Evolutionary conservation across 2,113 vertebrate species (phyloP).

Genomic region (Axis porcinus): DNA sequence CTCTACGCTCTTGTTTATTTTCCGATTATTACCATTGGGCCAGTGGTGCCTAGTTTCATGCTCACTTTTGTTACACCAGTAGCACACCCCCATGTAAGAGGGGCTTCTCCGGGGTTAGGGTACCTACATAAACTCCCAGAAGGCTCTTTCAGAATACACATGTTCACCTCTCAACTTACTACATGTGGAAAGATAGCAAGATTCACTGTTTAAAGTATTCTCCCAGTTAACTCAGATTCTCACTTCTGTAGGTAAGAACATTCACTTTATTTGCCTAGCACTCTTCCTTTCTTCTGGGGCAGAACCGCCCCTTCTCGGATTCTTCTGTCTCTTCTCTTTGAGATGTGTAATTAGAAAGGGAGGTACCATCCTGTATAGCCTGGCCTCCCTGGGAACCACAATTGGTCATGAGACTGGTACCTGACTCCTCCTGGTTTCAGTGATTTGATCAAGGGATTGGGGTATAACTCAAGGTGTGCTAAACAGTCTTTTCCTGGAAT

Average conservation of each 20-base stretch:
- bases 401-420: background rate
- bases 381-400: background rate
- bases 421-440: background rate
- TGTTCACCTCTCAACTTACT: background rate
- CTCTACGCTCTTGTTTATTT: background rate
- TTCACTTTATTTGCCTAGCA: background rate
- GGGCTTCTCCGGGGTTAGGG: background rate
- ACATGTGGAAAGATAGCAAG: background rate
- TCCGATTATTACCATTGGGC: background rate
- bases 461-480: background rate
- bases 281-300: background rate
- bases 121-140: background rate
- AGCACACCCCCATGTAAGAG: background rate
- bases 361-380: background rate
- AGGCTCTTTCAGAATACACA: background rate
- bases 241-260: background rate
- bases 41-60: background rate
- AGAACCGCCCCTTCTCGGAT: background rate
- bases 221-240: background rate
- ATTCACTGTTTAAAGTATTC: background rate
- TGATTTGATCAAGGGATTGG: background rate
- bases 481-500: background rate
- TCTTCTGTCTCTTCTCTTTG: background rate
- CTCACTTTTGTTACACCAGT: background rate
- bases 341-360: background rate